Conservation (phyloP, 2,888 invertebrate genomes). For the Cephus nigrinus region DNA sequence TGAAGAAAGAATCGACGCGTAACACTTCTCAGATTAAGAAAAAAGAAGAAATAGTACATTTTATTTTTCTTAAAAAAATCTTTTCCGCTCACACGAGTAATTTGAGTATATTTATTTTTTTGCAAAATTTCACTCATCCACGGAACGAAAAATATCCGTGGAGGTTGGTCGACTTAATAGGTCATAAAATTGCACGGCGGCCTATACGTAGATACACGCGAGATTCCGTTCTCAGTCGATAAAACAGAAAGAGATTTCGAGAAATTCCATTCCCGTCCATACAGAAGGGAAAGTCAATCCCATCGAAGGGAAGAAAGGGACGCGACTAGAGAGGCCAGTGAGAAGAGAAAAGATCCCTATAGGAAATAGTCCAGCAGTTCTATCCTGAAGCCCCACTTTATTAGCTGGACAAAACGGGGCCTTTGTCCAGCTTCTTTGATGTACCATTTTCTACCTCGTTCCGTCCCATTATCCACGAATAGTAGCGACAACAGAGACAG, state of each 20-base stretch:
- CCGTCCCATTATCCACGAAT: constrained; percentile 45
- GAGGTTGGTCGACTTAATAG: background rate
- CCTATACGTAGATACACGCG: background rate
- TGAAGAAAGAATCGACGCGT: background rate
- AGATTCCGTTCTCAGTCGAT: background rate
- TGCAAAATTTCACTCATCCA: no score
- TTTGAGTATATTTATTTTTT: no score
- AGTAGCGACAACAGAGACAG: constrained; percentile 13
- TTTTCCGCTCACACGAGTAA: background rate
- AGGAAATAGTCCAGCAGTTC: background rate
- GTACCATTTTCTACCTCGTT: constrained; percentile 38
- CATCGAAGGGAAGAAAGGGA: background rate
- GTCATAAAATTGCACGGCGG: background rate
- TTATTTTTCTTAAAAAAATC: background rate
- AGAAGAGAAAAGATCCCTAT: background rate
- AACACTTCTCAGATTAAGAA: background rate
- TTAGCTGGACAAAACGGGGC: constrained; percentile 3
- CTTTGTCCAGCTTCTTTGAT: constrained; percentile 37
- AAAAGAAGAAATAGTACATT: background rate
- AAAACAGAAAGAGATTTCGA: background rate
- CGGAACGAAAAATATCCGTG: background rate
- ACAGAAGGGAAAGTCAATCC: background rate
- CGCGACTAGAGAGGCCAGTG: no score
- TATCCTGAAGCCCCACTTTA: background rate
- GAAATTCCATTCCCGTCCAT: background rate